Base-by-base conservation (phyloP, 2,113 vertebrate genomes). In the Gymnocephalus cernua region DNA sequence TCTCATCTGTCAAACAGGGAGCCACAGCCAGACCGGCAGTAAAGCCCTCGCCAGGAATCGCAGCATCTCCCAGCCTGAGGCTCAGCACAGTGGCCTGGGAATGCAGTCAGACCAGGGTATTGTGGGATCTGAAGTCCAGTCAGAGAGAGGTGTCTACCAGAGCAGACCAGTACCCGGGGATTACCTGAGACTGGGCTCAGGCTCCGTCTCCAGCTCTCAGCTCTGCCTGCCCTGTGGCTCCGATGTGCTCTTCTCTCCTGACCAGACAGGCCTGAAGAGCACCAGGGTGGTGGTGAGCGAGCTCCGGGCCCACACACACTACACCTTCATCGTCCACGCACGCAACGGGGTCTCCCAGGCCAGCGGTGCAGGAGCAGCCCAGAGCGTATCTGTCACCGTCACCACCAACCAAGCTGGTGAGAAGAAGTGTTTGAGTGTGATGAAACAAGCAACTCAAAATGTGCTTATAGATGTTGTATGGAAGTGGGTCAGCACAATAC, bases 341-440 rank as follows among this genome's bases (percentile, higher is more conserved):
- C 95, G 95, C 88, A 99, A 99, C 11, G 98, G 98, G 61, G 98
- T 99, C 56, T 98, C 98, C 86, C 96, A 90, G 74, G 96, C 78
- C 84, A 85, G 96, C 23, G 96, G 96, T 27, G 96, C 96, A 27
- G 97, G 95, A 86, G 95, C 95, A 0, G 95, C 97, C 54, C 97
- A 97, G 77, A 96, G 97, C 0, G 97, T 96, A 25, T 99, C 97
- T 0, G 98, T 99, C 89, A 99, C 97, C 0, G 96, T 99, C 86
- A 99, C 98, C 51, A 99, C 98, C 45, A 99, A 99, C 93, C 98
- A 99, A 96, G 98, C 98, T 15, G 98, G 98, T 99, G 95, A 95
- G 97, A 82, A 21, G 62, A 61, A 77, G 66, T 27, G 51, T 80
- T 38, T 78, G 74, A 57, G 69, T 75, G 79, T 57, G 77, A 72